Base-by-base conservation (phyloP, 2,797 vertebrate species). In the Sebastes miniatus region DNA sequence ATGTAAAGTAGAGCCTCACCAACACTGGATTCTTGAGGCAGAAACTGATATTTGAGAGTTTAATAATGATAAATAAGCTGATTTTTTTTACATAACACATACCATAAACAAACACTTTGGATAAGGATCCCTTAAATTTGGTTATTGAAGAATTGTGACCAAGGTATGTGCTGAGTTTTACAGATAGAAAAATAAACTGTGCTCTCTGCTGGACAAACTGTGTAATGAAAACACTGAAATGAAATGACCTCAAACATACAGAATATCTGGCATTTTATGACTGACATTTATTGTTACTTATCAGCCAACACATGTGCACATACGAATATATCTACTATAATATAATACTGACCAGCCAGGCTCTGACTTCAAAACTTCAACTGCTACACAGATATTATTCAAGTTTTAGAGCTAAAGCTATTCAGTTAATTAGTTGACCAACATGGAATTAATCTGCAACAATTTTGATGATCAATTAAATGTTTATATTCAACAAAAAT, bases 171-270 rank as follows among this genome's bases (percentile, higher is more conserved):
- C 47, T 50, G 47, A 50, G 24, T 29, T 59, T 1, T 39, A 39
- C 36, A 18, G n/a, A 34, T 25, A 54, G 8, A 61, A 72, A 65
- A 59, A 67, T 52, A 34, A 36, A 54, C 1, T 6, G 16, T 4
- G 50, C 59, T 34, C 59, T 80, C 79, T 80, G 66, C 66, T 75
- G 66, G 72, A 70, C 34, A 58, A 47, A 58, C 22, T 65, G 34
- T 25, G 69, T 54, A 68, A 59, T 50, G n/a, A 68, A 27, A 11
- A 25, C n/a, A 24, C 3, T n/a, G 18, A 36, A 72, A 61, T 14
- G 3, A 39, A 73, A 61, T 14, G 2, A 36, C 16, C 34, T 39
- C 3, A 62, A 13, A 52, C 18, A 16, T n/a, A 14, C 14, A 62
- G 11, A 12, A 14, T 12, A 62, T 25, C 31, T 13, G 32, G 24